Evolutionary conservation across 2,888 invertebrate genomes (phyloP), one percentile per base, ranked within the genome.

Genomic region (Lapara coniferarum): DNA sequence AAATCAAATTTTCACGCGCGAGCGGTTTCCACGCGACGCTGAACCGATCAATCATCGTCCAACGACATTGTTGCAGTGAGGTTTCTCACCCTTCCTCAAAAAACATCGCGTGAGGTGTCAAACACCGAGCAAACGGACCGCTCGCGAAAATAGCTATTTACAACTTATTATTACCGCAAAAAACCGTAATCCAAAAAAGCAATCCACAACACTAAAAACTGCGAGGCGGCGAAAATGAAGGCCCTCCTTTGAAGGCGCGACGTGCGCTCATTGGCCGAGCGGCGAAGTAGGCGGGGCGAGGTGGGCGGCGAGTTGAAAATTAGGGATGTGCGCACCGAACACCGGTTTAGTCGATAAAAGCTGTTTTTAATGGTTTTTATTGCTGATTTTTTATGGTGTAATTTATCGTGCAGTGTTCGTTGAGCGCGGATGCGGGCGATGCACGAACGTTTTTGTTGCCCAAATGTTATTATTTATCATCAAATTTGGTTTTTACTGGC

Each of bases 161-260:
- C 81, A 84, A 81, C 81, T 83, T 82, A 82, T 81, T 81, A 80
- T 78, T 78, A 82, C 78, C 72, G 81, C 79, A 85, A 88, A 85
- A 87, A 89, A 90, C 85, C 82, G 79, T 81, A 81, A 85, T 79
- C 81, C 84, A 89, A 90, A 85, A 89, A 89, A 82, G 85, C 87
- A 86, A 87, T 89, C 86, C 90, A 83, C 92, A 91, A 87, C 92
- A 91, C 92, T 91, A 91, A 87, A 89, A 85, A 81, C 80, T 80
- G 82, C 73, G 79, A 86, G 91, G 90, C 88, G 90, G 88, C 69
- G 58, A 75, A 81, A 74, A 76, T 79, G 67, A 81, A 78, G 81
- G 73, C 71, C 85, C 82, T 82, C 88, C 90, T 88, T 82, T 75
- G 74, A 71, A 77, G 71, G 74, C 73, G 76, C 79, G 79, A 80